Conservation (phyloP, 2,113 vertebrate species). For the Antennarius striatus region DNA sequence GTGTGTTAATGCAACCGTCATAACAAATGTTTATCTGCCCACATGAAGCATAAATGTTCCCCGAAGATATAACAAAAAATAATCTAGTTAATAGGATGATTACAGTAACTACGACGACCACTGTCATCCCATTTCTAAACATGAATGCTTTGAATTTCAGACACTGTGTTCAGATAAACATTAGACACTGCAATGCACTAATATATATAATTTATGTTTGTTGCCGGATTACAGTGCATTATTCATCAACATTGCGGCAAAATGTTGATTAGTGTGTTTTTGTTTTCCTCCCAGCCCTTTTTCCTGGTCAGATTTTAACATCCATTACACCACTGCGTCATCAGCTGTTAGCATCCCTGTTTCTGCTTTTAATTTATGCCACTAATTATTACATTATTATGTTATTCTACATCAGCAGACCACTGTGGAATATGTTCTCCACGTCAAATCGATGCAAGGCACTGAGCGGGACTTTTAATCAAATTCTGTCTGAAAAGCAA, state of each 20-base stretch:
- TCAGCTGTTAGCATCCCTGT: conserved; percentile 14
- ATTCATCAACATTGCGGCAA: conserved; percentile 41
- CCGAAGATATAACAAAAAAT: no score
- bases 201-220: conserved; percentile 4
- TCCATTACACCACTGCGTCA: conserved; percentile 29
- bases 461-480: conserved; percentile 45
- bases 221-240: conserved; percentile 33
- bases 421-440: conserved; percentile 23
- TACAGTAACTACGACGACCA: no score
- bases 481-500: conserved; percentile 45
- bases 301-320: conserved; percentile 11
- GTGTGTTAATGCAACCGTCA: no score
- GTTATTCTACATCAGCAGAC: conserved; percentile 36
- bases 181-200: no score
- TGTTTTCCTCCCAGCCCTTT: conserved; percentile 13
- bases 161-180: no score
- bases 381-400: conserved; percentile 34
- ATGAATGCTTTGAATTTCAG: no score
- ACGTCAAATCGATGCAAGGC: conserved; percentile 26
- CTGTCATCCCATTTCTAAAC: no score
- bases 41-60: no score
- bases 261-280: conserved; percentile 51
- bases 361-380: conserved; percentile 43
- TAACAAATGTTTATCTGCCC: no score
- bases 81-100: no score